These are phyloP conservation scores for Rhodinocichla rosea DNA, from an alignment of 2,113 vertebrate species.

Conservation along the genomic window DNA sequence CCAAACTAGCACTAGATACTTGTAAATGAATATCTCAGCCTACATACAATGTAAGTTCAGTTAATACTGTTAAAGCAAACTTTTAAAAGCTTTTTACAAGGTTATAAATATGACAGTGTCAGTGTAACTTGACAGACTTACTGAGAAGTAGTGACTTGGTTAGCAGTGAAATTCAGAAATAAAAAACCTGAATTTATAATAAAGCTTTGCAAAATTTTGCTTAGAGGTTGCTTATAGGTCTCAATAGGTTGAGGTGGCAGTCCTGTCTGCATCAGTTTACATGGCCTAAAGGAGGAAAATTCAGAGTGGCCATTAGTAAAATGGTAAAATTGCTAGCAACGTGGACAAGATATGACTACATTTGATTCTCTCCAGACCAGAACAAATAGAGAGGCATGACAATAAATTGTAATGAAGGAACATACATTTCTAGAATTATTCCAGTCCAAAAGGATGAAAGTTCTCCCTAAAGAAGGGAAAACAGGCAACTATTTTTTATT, in stretches of 20 bases:
- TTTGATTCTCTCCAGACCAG: not conserved
- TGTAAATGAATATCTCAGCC: not conserved
- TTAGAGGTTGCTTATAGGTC: not conserved
- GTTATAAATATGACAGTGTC: not conserved
- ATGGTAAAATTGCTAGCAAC: not conserved
- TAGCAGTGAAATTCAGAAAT: not conserved
- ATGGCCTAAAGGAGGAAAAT: not conserved
- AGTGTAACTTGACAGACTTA: not conserved
- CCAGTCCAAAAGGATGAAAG: not conserved
- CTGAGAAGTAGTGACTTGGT: not conserved
- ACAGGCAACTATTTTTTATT: not conserved
- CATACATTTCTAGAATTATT: not conserved
- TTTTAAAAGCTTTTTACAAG: not conserved
- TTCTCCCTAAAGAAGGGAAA: not conserved
- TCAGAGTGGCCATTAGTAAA: not conserved
- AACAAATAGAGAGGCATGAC: not conserved
- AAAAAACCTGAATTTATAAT: not conserved
- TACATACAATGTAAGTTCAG: not conserved
- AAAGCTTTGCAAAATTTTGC: not conserved
- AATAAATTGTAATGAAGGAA: not conserved
- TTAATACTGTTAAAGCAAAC: not conserved
- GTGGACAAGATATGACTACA: not conserved
- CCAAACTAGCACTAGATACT: not conserved
- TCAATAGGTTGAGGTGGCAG: not conserved
- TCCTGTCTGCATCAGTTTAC: not conserved